Evolutionary conservation across 2,113 vertebrate species (phyloP), one percentile per base, ranked within the genome.

Genomic region (Phaethornis superciliosus): DNA sequence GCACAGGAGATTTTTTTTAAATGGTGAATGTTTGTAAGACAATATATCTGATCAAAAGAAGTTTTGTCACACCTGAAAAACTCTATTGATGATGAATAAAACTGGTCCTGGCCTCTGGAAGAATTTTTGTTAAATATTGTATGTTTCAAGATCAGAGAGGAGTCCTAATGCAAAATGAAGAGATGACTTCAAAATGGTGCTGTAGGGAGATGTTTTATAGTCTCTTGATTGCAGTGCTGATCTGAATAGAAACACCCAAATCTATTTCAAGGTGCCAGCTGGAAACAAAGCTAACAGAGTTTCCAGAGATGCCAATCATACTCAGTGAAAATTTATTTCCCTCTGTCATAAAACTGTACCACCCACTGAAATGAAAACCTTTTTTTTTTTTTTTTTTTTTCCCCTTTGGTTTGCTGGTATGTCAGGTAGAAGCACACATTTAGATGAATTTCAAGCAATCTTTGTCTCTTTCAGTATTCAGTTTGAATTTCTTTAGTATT

Each of bases 231-330:
- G 32, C 16, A 42, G 52, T 81, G 77, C 84, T 75, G 77, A 89
- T 95, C 42, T 90, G 77, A 94, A 71, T 47, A 78, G 86, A 74
- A 95, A 46, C 74, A 78, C 49, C 72, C 46, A 55, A 81, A 86
- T 68, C 27, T 79, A 1, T 86, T 93, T 90, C 84, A 92, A 75
- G 0, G 0, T 28, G 71, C 21, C 67, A 86, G 60, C 7, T 83
- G 71, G 85, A 92, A 94, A 86, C 88, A 78, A 83, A 90, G 52
- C 81, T 32, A 68, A 60, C 27, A 16, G 35, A 28, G 54, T 92
- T 94, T 87, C 40, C 74, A 78, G 7, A 64, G 30, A 33, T 12
- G 86, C 64, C 88, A 79, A 0, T 95, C 65, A 75, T 18, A 27
- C 32, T 55, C 0, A 0, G 30, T 55, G 65, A 56, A 80, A 67